Conservation (phyloP, 2,113 vertebrate genomes). For the Scomber colias region DNA sequence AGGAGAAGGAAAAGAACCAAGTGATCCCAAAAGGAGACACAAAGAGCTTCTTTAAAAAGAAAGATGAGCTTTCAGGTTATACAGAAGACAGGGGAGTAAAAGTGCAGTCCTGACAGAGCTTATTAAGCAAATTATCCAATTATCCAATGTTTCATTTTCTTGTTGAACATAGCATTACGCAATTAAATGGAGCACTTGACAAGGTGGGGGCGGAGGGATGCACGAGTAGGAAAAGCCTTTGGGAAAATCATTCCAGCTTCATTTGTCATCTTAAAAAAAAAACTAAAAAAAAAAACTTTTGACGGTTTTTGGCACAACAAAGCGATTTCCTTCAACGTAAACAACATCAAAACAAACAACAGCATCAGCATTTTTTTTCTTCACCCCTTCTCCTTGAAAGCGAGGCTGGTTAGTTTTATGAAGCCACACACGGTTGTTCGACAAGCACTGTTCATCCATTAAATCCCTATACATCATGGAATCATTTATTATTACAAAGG, state of each 20-base stretch:
- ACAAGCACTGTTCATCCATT: constrained; percentile 54
- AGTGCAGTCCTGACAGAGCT: constrained; percentile 44
- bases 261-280: constrained; percentile 39
- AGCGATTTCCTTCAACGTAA: constrained; percentile 53
- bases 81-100: neutral
- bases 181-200: constrained; percentile 19
- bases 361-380: constrained; percentile 21
- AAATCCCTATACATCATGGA: constrained; percentile 68
- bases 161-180: constrained; percentile 46
- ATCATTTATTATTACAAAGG: constrained; percentile 70
- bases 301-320: constrained; percentile 56
- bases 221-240: constrained; percentile 18
- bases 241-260: constrained; percentile 36
- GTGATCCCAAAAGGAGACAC: constrained; percentile 19
- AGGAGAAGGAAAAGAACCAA: constrained; percentile 3
- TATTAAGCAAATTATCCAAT: constrained; percentile 61
- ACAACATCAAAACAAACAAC: constrained; percentile 60
- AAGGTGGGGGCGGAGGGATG: neutral
- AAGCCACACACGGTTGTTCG: constrained; percentile 60
- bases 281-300: constrained; percentile 28
- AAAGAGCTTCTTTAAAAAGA: constrained; percentile 19
- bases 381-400: neutral
- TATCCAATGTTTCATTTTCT: constrained; percentile 49
- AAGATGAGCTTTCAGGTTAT: constrained; percentile 45
- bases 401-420: constrained; percentile 42